Base-by-base conservation (phyloP, 2,888 invertebrate species). In the Cataglyphis cursor region DNA sequence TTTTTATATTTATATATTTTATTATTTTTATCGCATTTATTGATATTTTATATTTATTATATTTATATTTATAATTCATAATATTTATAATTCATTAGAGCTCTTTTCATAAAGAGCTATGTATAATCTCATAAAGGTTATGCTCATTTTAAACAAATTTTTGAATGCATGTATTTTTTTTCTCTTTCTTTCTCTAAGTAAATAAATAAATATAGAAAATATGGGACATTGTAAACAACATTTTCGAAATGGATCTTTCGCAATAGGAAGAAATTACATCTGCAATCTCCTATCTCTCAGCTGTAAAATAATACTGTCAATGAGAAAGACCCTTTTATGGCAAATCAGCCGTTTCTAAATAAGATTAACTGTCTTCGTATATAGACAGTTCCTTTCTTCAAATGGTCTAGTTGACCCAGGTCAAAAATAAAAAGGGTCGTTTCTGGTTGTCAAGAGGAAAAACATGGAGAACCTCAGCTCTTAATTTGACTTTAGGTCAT, bases 401-500 rank as follows among this genome's bases (percentile, higher is more conserved):
- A 64, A 24, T 38, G 24, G 31, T 65, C 44, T 44, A 24, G 81
- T 90, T 89, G 90, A 81, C 84, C 75, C 35, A 89, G 90, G 89
- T 90, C 90, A 68, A 35, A 70, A 8, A 44, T 51, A 76, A 24
- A 66, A 62, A 65, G 51, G n/a, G 54, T 85, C 31, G 61, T 70
- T 64, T 51, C 10, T 48, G 65, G 57, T 41, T 65, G 24, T 61
- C 61, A 28, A 44, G 28, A 59, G 48, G 21, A 64, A 74, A 84
- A 82, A 84, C 64, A 62, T 74, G 80, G 38, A 48, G 59, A 81
- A 81, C 64, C 21, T 68, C 70, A 64, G 48, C 76, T 87, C 83
- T 85, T 86, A 90, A 86, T 90, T 88, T 87, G 81, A 74, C 85
- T 74, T 82, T 83, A 86, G 83, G 87, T 90, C 85, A 85, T 78